phyloP scores from a whole-genome alignment of 2,888 invertebrate genomes.

The Mechanitis messenoides region DNA sequence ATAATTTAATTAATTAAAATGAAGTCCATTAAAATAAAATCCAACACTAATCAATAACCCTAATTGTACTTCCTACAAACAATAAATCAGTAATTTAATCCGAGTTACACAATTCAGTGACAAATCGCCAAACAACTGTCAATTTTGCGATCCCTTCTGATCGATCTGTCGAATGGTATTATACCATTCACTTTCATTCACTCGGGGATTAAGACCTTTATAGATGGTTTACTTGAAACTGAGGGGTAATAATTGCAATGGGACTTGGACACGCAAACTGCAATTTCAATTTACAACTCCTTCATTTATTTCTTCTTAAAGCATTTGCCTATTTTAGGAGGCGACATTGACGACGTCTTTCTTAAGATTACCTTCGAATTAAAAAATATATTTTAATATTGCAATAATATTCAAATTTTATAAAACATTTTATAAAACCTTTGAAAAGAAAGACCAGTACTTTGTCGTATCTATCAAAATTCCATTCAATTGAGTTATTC shows the following conservation, averaged over 20 bases:
- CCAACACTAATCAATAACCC: neutral
- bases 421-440: too few species aligned
- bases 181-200: slow-evolving; percentile 39
- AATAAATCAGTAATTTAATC: slow-evolving; percentile 36
- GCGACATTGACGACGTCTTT: too few species aligned
- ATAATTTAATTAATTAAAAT: too few species aligned
- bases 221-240: slow-evolving; percentile 46
- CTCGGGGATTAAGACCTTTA: slow-evolving; percentile 33
- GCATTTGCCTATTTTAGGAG: too few species aligned
- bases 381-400: too few species aligned
- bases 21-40: too few species aligned
- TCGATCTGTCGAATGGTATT: slow-evolving; percentile 40
- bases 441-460: too few species aligned
- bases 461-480: slow-evolving; percentile 29
- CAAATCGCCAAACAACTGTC: slow-evolving; percentile 40
- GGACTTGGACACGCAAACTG: too few species aligned
- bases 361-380: too few species aligned
- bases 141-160: slow-evolving; percentile 34
- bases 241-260: slow-evolving; percentile 16
- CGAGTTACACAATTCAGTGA: slow-evolving; percentile 30
- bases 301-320: too few species aligned
- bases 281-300: too few species aligned
- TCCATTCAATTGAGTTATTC: slow-evolving; percentile 24
- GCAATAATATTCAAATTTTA: too few species aligned
- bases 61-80: slow-evolving; percentile 3